Evolutionary conservation across 2,888 invertebrate genomes (phyloP).

Genomic region (Petrophora chlorosata): DNA sequence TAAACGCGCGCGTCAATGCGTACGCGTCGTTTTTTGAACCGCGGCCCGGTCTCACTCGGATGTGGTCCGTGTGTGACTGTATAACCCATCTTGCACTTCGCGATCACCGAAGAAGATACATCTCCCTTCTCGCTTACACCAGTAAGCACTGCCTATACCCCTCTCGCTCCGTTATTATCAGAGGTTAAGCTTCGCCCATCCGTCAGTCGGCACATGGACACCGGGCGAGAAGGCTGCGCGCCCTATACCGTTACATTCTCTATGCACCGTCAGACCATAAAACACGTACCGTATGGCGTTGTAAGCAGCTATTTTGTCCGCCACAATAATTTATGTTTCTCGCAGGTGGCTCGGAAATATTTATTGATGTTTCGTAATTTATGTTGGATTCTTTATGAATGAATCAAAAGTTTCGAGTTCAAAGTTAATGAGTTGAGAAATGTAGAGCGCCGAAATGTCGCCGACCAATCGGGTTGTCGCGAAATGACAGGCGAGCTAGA

Average conservation of each 20-base stretch:
- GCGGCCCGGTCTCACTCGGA: slow-evolving; percentile 76
- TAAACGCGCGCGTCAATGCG: slow-evolving; percentile 60
- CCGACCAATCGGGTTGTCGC: slow-evolving; percentile 75
- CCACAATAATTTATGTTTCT: slow-evolving; percentile 63
- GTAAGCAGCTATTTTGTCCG: slow-evolving; percentile 61
- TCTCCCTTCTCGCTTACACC: slow-evolving; percentile 59
- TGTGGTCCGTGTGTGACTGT: slow-evolving; percentile 82
- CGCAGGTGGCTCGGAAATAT: slow-evolving; percentile 58
- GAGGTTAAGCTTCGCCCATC: slow-evolving; percentile 80
- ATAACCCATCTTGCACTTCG: slow-evolving; percentile 81
- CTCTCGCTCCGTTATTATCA: slow-evolving; percentile 80
- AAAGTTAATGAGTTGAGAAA: slow-evolving; percentile 48
- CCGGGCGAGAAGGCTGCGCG: slow-evolving; percentile 72
- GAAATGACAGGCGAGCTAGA: slow-evolving; percentile 80
- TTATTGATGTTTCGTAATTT: slow-evolving; percentile 47
- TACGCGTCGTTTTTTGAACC: slow-evolving; percentile 75
- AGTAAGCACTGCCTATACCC: slow-evolving; percentile 41
- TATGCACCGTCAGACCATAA: slow-evolving; percentile 62
- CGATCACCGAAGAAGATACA: slow-evolving; percentile 82
- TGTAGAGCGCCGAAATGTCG: slow-evolving; percentile 60
- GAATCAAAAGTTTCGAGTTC: slow-evolving; percentile 46
- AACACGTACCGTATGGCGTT: slow-evolving; percentile 67
- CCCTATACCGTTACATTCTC: slow-evolving; percentile 72
- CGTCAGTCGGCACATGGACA: slow-evolving; percentile 78
- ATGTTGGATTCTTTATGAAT: slow-evolving; percentile 41